Conservation (phyloP, 2,888 invertebrate genomes). For the Cordilura impudica region DNA sequence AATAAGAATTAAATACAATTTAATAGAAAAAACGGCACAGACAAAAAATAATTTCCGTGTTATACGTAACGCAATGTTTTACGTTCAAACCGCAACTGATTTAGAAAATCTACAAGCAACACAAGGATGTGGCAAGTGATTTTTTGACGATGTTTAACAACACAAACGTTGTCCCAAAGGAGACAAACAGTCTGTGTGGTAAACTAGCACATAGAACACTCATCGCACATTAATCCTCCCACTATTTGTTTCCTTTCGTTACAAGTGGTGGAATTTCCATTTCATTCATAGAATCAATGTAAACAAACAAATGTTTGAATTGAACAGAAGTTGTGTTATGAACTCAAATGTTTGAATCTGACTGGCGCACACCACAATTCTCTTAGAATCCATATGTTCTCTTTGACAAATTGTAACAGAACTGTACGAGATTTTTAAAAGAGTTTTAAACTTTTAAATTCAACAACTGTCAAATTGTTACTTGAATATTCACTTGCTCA, state of each 20-base stretch:
- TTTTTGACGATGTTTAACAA: slow-evolving; percentile 45
- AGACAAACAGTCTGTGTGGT: slow-evolving; percentile 51
- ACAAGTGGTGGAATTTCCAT: slow-evolving; percentile 61
- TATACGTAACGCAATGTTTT: slow-evolving; percentile 70
- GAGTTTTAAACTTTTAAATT: slow-evolving; percentile 7
- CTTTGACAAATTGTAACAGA: slow-evolving; percentile 45
- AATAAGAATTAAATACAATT: slow-evolving; percentile 50
- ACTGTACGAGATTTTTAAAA: slow-evolving; percentile 9
- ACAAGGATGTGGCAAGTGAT: slow-evolving; percentile 53
- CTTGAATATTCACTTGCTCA: too few species aligned
- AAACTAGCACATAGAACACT: not conserved
- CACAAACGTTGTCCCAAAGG: slow-evolving; percentile 49
- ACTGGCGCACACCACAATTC: slow-evolving; percentile 54
- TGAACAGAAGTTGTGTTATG: not conserved
- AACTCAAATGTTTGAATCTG: slow-evolving; percentile 19
- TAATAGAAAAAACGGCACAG: slow-evolving; percentile 43
- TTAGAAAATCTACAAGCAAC: slow-evolving; percentile 47
- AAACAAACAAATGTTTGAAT: slow-evolving; percentile 43
- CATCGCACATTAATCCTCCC: slow-evolving; percentile 3
- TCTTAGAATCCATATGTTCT: slow-evolving; percentile 42
- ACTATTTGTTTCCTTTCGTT: slow-evolving; percentile 31
- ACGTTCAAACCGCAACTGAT: slow-evolving; percentile 76
- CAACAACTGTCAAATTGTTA: slow-evolving; percentile 39
- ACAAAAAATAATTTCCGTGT: slow-evolving; percentile 63
- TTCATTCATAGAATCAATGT: slow-evolving; percentile 58